These are phyloP conservation scores for Alsophila aescularia DNA, from an alignment of 2,888 invertebrate species.

Conservation along the genomic window DNA sequence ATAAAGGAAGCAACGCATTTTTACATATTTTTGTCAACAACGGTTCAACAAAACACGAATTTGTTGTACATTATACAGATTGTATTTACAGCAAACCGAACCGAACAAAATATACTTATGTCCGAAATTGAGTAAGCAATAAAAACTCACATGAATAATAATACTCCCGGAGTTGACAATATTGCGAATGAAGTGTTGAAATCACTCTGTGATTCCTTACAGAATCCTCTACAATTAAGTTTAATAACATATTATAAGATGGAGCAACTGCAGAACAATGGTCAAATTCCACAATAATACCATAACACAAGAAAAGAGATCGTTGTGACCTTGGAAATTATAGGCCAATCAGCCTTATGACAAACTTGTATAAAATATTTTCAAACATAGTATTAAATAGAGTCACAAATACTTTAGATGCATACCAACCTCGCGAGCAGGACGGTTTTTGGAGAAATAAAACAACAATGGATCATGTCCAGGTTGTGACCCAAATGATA, in stretches of 20 bases:
- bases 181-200: background rate
- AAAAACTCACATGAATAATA: slow-evolving; percentile 2
- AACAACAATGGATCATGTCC: slow-evolving; percentile 38
- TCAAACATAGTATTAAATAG: slow-evolving; percentile 30
- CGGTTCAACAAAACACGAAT: too few species aligned
- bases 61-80: too few species aligned
- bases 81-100: too few species aligned
- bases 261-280: slow-evolving; percentile 37
- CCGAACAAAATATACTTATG: background rate
- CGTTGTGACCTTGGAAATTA: slow-evolving; percentile 34
- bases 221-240: slow-evolving; percentile 4
- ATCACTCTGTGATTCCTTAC: background rate
- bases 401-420: slow-evolving; percentile 28
- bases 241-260: slow-evolving; percentile 30
- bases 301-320: slow-evolving; percentile 39
- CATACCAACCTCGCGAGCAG: slow-evolving; percentile 37
- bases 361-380: slow-evolving; percentile 35
- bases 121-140: background rate
- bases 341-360: slow-evolving; percentile 36
- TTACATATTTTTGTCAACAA: too few species aligned
- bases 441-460: slow-evolving; percentile 34
- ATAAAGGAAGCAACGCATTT: too few species aligned
- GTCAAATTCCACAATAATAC: slow-evolving; percentile 29
- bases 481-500: slow-evolving; percentile 30
- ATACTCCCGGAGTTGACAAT: background rate